Evolutionary conservation across 1,140 invertebrate species (phyloP).

Genomic region (Meteorus sp.): DNA sequence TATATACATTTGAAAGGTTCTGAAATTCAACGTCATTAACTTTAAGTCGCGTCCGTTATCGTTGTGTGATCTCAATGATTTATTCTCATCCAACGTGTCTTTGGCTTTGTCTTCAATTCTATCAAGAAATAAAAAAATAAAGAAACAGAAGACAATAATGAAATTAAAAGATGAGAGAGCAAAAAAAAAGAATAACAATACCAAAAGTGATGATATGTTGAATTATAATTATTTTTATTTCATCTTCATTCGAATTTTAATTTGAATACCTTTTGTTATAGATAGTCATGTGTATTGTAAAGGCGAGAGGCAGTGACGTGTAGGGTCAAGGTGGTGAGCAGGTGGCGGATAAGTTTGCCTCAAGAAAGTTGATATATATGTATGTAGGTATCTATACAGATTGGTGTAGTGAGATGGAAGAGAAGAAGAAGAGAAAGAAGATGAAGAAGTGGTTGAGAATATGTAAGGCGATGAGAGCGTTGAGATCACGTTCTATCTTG

Average conservation of each 20-base stretch:
- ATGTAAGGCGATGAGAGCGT: conserved; percentile 22
- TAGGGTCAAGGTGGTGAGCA: conserved; percentile 19
- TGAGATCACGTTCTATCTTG: conserved; percentile 22
- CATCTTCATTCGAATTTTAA: not conserved
- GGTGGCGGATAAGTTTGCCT: conserved; percentile 17
- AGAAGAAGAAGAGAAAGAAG: not conserved
- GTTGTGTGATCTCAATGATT: conserved; percentile 20
- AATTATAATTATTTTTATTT: not conserved
- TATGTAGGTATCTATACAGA: conserved; percentile 17
- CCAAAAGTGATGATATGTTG: too few relatives aligned
- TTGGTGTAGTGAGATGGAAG: too few relatives aligned
- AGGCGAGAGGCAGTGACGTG: conserved; percentile 12
- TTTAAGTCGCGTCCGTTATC: conserved; percentile 4
- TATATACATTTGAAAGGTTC: conserved; percentile 10
- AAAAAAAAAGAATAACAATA: too few relatives aligned
- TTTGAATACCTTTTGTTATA: conserved; percentile 2
- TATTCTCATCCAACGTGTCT: conserved; percentile 9
- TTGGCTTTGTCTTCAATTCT: conserved; percentile 13
- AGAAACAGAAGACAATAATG: too few relatives aligned
- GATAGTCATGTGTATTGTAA: not conserved
- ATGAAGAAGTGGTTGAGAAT: conserved; percentile 1
- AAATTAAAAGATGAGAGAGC: too few relatives aligned
- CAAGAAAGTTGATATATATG: conserved; percentile 7
- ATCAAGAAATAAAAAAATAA: not conserved
- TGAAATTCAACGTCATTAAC: conserved; percentile 24